Conservation (phyloP, 35 echinoderm and acorn worm species). For the Apostichopus californicus region DNA sequence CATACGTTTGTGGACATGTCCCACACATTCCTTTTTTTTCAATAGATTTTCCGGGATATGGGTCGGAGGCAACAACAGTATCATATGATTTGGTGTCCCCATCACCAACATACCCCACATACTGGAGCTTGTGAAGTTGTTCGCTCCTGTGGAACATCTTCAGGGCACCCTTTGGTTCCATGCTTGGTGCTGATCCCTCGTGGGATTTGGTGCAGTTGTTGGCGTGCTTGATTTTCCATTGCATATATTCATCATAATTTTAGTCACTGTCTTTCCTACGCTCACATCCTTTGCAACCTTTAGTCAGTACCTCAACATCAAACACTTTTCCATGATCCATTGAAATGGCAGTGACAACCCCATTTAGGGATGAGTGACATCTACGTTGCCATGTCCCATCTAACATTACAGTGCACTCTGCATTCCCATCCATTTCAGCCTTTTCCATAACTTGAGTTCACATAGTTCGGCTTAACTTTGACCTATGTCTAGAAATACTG, state of each 20-base stretch:
- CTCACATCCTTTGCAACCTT: slow-evolving; percentile 15
- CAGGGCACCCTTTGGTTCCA: background rate
- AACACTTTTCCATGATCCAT: slow-evolving; percentile 11
- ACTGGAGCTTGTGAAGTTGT: background rate
- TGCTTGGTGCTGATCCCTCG: background rate
- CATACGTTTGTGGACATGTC: slow-evolving; percentile 55
- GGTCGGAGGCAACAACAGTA: slow-evolving; percentile 33
- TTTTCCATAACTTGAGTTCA: too few relatives aligned
- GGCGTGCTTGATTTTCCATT: background rate
- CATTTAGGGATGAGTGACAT: slow-evolving; percentile 55
- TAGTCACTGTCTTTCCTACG: background rate
- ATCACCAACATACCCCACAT: slow-evolving; percentile 43
- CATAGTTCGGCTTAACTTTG: too few relatives aligned
- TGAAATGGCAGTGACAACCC: slow-evolving; percentile 43
- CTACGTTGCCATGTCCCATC: slow-evolving; percentile 58
- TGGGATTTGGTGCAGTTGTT: background rate
- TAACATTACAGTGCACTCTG: slow-evolving; percentile 43
- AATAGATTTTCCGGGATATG: slow-evolving; percentile 25
- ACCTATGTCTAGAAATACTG: too few relatives aligned
- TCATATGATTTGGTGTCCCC: slow-evolving; percentile 49
- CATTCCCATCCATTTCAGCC: too few relatives aligned
- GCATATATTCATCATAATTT: background rate
- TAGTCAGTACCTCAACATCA: background rate
- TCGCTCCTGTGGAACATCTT: slow-evolving; percentile 1
- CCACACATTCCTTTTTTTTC: slow-evolving; percentile 53